Evolutionary conservation across 2,113 vertebrate genomes (phyloP), one percentile per base, ranked within the genome.

Genomic region (Penelope pileata): DNA sequence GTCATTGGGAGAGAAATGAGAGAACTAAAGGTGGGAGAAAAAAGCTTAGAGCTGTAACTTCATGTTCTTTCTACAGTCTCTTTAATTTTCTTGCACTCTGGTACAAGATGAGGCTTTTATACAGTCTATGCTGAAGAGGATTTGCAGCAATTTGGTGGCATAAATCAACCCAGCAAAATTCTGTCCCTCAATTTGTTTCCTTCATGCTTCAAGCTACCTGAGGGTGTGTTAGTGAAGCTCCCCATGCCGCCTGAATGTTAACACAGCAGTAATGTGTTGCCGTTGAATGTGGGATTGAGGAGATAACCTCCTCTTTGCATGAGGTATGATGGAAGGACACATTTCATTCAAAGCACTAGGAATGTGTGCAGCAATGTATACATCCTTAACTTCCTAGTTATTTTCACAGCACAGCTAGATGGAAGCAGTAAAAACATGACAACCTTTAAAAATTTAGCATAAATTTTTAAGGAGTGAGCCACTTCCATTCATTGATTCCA

Each of bases 361-460:
- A 38, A 14, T 73, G 34, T 75, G 60, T 87, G 63, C 36, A 75
- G 51, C 12, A 6, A 30, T 32, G 42, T 43, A 15, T 32, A 43
- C 29, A 45, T 70, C 42, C 43, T 1, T 62, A 68, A 60, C 26
- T 96, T 96, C 86, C 88, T 92, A 90, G 30, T 48, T 86, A 16
- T 34, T 94, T 86, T 88, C 81, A 77, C 68, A 69, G 29, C 45
- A 51, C 64, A 43, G 74, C 34, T 81, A 78, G 34, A 58, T 93
- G 72, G 77, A 92, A 53, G 72, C 66, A 96, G 87, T 90, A 94
- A 95, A 98, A 96, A 15, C 90, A 73, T 48, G 83, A 91, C 92
- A 96, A 76, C 50, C 89, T 83, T 95, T 72, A 90, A 96, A 95
- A 96, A 96, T 84, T 77, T 78, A 81, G 75, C 87, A 79, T 85